Base-by-base conservation (phyloP, 1,140 invertebrate species). In the Hirudo medicinalis region DNA sequence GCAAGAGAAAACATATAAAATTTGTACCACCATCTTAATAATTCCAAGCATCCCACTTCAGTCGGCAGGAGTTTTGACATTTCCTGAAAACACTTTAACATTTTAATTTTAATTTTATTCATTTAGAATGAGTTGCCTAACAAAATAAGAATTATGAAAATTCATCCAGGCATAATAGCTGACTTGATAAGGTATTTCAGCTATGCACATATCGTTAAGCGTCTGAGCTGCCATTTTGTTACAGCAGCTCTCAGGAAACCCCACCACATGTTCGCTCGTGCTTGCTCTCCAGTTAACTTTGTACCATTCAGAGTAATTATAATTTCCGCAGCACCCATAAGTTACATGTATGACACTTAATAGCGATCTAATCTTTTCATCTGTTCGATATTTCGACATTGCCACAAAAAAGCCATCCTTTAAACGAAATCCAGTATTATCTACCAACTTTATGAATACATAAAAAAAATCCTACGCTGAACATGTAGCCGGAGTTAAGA, bases 261-360 rank as follows among this genome's bases (percentile, higher is more conserved):
- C 57, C 0, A 32, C 19, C 29, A 63, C 22, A 63, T 63, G 57
- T 15, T 63, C 6, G 29, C 22, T 25, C 57, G 17, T 63, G 57
- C 57, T 63, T 22, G 29, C 1, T 63, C 17, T 63, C 57, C 57
- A 63, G 57, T 63, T 20, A 63, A 63, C 57, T 32, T 63, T 63
- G 57, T 15, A 63, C 57, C 57, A 63, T 63, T 63, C 57, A n/a
- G 57, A 63, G 17, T 63, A 63, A 63, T 63, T 22, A 63, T 25
- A 63, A 32, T 63, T 63, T 25, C 57, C 57, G 20, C 57, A 63
- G 15, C 57, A 63, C 1, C 22, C 57, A 22, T 63, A 63, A 63
- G 22, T 22, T 32, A 22, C 29, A 13, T 63, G 57, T 11, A 63
- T 63, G 57, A 13, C 22, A 63, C 17, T 32, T 11, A 63, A 25